Evolutionary conservation across 2,888 invertebrate species (phyloP), one percentile per base, ranked within the genome.

Genomic region (Trachelus stipa): DNA sequence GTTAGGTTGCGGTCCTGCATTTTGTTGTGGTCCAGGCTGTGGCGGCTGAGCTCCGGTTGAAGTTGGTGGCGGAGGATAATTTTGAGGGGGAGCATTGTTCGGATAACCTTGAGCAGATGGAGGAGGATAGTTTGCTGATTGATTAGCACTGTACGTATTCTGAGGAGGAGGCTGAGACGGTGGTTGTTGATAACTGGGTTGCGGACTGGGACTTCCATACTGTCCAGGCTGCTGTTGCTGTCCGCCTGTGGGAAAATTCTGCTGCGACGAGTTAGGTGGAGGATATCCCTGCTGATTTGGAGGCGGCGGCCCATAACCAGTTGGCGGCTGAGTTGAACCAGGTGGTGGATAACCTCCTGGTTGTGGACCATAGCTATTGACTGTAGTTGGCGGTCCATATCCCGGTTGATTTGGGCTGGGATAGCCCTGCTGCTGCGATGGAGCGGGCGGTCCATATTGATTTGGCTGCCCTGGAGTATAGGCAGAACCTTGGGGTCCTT

Each of bases 261-360:
- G 89, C 81, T 90, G 89, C 34, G 90, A 86, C 23, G 93, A 88
- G 83, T 92, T 92, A 12, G 93, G 91, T 12, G 95, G 94, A 79
- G 94, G 93, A 88, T 95, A 95, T 0, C 94, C 94, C 84, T 95
- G 95, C 40, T 94, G 94, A 90, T 94, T 95, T 82, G 94, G 93
- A 83, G 94, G 95, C 37, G 95, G 94, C 31, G 94, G 94, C 4
- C 94, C 94, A 88, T 94, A 94, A 71, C 90, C 91, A 40, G 94
- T 93, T 87, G 95, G 95, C 80, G 93, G 93, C 76, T 91, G 91
- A 83, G 86, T 87, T 0, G 88, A 82, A 78, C 93, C 93, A 76
- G 95, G 95, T 77, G 95, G 95, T 23, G 95, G 95, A 91, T 95
- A 95, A 56, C 92, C 92, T 40, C 91, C 89, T 31, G 91, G 90